phyloP scores from a whole-genome alignment of 2,113 vertebrate genomes.

The Chlorodrepanis virens region DNA sequence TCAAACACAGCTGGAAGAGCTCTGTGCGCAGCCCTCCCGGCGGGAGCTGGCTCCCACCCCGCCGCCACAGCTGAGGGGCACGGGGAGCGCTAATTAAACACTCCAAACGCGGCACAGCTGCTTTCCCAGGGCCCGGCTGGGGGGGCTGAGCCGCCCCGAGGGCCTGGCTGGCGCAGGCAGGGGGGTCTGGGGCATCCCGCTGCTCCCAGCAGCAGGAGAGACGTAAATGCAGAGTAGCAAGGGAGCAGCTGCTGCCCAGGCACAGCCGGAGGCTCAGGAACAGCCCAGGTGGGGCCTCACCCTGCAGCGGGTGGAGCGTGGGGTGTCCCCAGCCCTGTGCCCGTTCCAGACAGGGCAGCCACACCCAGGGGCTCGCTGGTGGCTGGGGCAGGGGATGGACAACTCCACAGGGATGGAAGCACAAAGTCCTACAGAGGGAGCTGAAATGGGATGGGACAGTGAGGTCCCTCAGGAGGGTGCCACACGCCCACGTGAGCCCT shows the following conservation, averaged over 20 bases:
- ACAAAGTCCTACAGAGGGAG: background rate
- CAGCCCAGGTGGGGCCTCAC: rapidly evolving
- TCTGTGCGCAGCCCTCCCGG: rapidly evolving
- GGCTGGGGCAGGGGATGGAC: background rate
- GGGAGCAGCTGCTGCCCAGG: background rate
- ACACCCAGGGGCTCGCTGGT: rapidly evolving
- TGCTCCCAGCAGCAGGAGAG: background rate
- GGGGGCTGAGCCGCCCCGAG: rapidly evolving
- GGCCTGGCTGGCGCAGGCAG: rapidly evolving
- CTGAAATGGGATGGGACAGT: too few relatives aligned
- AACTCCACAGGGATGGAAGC: rapidly evolving
- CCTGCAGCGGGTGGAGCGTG: background rate
- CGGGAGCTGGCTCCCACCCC: background rate
- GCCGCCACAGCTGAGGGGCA: background rate
- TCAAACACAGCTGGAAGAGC: conserved; percentile 21
- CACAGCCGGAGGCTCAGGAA: rapidly evolving
- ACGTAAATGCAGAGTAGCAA: rapidly evolving
- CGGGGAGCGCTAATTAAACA: background rate
- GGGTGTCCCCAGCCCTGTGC: rapidly evolving
- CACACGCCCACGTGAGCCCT: rapidly evolving
- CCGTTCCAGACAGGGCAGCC: rapidly evolving
- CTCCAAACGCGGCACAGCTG: background rate
- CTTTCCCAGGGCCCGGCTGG: background rate
- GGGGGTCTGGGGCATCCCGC: rapidly evolving
- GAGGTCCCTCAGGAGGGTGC: background rate